Conservation (phyloP, 2,888 invertebrate genomes). For the Euclidia mi region DNA sequence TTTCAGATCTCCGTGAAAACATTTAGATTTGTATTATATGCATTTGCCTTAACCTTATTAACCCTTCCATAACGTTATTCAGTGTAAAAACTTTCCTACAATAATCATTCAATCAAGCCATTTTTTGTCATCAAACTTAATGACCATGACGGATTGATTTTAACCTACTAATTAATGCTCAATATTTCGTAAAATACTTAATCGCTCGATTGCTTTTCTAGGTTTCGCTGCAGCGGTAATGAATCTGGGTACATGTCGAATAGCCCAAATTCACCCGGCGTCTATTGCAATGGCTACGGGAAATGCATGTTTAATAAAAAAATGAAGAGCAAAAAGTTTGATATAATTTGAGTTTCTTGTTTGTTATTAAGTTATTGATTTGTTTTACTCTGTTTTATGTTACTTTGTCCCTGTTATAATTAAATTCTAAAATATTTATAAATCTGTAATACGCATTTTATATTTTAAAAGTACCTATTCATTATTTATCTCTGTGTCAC, state of each 20-base stretch:
- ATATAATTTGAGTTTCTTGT: conserved; percentile 46
- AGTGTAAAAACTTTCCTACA: not conserved
- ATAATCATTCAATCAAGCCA: no score
- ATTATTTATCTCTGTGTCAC: no score
- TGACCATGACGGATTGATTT: conserved; percentile 49
- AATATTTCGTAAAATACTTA: conserved; percentile 47
- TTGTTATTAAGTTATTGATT: conserved; percentile 42
- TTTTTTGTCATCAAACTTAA: conserved; percentile 21
- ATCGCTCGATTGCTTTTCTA: conserved; percentile 61
- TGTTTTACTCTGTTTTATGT: conserved; percentile 22
- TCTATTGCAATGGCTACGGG: conserved; percentile 70
- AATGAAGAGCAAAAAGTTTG: conserved; percentile 54
- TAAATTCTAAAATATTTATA: no score
- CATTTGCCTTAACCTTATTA: no score
- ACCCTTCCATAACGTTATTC: not conserved
- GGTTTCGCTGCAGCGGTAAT: conserved; percentile 61
- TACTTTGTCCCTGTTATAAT: no score
- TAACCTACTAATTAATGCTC: conserved; percentile 34
- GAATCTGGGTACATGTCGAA: conserved; percentile 76
- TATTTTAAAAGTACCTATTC: no score
- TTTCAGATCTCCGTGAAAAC: no score
- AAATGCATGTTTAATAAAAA: conserved; percentile 68
- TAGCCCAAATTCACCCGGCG: conserved; percentile 54
- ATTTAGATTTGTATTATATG: no score
- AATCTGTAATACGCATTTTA: no score